A percentile compares a stretch with the other conserved stretches of the same genome.
phyloP scores from a whole-genome alignment of 2,888 invertebrate species.

The Tipula lateralis region DNA sequence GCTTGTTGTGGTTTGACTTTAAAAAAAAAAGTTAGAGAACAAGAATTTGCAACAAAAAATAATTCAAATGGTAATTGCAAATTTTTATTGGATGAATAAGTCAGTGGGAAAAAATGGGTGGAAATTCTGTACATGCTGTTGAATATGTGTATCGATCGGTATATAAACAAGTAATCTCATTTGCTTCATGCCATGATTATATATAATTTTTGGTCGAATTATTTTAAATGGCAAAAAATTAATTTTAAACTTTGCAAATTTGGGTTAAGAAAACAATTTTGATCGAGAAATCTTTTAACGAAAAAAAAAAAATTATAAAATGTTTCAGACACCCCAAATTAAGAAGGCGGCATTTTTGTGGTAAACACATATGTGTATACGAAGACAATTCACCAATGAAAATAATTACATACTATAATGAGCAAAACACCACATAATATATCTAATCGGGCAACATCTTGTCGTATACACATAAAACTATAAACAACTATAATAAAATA shows the following conservation, averaged over 20 bases:
- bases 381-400: background rate
- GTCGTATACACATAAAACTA: background rate
- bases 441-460: background rate
- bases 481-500: background rate
- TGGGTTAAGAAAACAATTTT: background rate
- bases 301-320: background rate
- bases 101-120: conserved; percentile 20
- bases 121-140: background rate
- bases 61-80: background rate
- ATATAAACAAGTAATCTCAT: background rate
- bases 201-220: background rate
- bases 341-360: background rate
- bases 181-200: background rate
- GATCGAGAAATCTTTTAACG: background rate
- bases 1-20: background rate
- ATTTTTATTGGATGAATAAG: background rate
- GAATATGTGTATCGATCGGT: no score
- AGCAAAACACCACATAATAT: background rate
- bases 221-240: background rate
- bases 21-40: background rate
- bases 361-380: background rate
- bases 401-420: background rate
- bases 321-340: background rate
- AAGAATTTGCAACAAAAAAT: background rate
- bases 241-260: background rate